phyloP scores from a whole-genome alignment of 2,113 vertebrate species.

The Microcebus jonahi region DNA sequence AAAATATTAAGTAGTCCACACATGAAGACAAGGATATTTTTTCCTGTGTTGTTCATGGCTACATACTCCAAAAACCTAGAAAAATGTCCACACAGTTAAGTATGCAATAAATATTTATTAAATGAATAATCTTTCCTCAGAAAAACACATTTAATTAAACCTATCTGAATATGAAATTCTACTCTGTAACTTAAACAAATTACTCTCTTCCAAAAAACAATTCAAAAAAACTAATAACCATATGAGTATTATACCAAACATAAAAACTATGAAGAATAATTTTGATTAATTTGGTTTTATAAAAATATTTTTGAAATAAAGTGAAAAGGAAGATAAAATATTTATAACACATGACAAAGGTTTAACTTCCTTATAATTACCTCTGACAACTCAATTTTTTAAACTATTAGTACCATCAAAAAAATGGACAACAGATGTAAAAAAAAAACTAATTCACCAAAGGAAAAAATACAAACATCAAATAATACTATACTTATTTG shows the following conservation, averaged over 20 bases:
- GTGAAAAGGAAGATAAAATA: conserved; percentile 33
- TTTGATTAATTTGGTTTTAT: not conserved
- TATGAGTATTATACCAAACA: not conserved
- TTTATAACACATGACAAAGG: not conserved
- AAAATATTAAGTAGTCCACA: not conserved
- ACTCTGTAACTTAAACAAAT: not conserved
- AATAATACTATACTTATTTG: not conserved
- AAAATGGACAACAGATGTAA: not conserved
- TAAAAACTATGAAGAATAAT: not conserved
- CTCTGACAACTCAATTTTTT: not conserved
- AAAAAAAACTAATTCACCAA: not conserved
- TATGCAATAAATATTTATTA: not conserved
- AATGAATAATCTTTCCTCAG: not conserved
- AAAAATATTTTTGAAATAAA: conserved; percentile 36
- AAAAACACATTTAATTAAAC: not conserved
- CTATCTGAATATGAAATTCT: not conserved
- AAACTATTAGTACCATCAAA: not conserved
- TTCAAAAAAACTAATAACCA: not conserved
- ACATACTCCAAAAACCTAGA: too few relatives aligned
- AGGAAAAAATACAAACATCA: not conserved
- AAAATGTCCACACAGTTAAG: not conserved
- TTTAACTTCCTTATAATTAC: not conserved
- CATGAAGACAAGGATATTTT: not conserved
- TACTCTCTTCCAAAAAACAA: not conserved
- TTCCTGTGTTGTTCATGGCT: not conserved